These are phyloP conservation scores for Chloropsis cyanopogon DNA, from an alignment of 2,113 vertebrate genomes.

Conservation along the genomic window DNA sequence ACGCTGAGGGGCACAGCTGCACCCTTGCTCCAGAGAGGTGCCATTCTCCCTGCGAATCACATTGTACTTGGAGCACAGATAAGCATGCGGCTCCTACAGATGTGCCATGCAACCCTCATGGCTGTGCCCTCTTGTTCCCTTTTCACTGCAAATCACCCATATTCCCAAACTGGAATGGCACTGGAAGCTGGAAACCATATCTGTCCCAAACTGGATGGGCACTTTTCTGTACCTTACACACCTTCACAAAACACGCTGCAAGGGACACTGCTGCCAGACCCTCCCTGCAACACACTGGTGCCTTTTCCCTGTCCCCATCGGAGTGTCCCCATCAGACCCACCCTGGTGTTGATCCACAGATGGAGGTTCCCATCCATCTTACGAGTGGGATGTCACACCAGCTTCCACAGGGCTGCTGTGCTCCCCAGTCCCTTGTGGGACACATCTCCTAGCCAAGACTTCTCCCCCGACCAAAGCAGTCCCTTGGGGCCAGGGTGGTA, in stretches of 20 bases:
- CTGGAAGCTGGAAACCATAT: too few relatives aligned
- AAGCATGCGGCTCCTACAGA: accelerated
- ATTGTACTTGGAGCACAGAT: accelerated
- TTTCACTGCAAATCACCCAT: neutral
- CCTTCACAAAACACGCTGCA: neutral
- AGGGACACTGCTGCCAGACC: neutral
- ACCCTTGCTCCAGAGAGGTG: neutral
- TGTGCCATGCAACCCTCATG: accelerated
- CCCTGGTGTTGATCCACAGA: neutral
- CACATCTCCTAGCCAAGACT: neutral
- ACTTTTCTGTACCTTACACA: neutral
- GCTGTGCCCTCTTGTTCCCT: neutral
- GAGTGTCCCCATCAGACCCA: neutral
- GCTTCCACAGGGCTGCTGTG: neutral
- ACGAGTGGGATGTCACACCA: neutral
- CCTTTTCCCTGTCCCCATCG: neutral
- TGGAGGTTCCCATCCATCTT: neutral
- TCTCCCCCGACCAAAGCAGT: neutral
- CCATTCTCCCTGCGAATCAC: neutral
- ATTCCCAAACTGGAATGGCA: too few relatives aligned
- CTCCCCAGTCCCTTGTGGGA: neutral
- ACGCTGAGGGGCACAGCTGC: neutral
- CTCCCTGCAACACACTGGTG: neutral
- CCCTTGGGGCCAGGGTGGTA: neutral
- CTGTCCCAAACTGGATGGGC: neutral